These are phyloP conservation scores for Peromyscus polionotus DNA, from an alignment of 2,113 vertebrate genomes.

Conservation along the genomic window DNA sequence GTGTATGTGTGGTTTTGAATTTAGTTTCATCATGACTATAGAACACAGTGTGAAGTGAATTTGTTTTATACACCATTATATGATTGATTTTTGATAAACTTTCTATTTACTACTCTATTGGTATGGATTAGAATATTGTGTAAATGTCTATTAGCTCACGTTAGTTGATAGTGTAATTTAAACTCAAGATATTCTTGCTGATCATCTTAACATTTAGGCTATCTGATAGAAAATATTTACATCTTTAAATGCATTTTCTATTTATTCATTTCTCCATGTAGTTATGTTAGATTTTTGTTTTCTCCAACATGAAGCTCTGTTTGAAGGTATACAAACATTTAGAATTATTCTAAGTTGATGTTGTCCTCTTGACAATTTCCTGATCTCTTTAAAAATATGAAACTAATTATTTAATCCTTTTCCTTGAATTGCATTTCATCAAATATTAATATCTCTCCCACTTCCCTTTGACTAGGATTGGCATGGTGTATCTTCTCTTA, in stretches of 20 bases:
- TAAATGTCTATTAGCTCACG: not conserved
- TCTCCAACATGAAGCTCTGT: not conserved
- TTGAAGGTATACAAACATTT: conserved; percentile 1
- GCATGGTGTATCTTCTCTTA: not conserved
- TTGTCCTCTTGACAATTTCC: not conserved
- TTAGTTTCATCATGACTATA: not conserved
- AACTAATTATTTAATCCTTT: not conserved
- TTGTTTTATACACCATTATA: not conserved
- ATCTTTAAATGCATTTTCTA: not conserved
- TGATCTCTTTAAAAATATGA: not conserved
- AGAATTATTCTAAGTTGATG: not conserved
- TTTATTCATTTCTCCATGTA: not conserved
- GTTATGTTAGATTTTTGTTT: not conserved
- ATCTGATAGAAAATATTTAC: conserved; percentile 12
- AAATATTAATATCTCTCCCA: not conserved
- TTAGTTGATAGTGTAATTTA: not conserved
- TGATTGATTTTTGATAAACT: not conserved
- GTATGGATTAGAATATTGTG: not conserved
- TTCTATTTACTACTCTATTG: not conserved
- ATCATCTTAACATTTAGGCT: not conserved
- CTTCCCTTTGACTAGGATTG: not conserved
- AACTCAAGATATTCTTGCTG: not conserved
- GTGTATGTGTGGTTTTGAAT: not conserved
- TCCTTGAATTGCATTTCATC: not conserved
- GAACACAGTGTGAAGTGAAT: not conserved